Percentiles rank a stretch among this genome's conserved stretches.
These are phyloP conservation scores for Allacma fusca DNA, from an alignment of 2,888 invertebrate species.

Conservation along the genomic window DNA sequence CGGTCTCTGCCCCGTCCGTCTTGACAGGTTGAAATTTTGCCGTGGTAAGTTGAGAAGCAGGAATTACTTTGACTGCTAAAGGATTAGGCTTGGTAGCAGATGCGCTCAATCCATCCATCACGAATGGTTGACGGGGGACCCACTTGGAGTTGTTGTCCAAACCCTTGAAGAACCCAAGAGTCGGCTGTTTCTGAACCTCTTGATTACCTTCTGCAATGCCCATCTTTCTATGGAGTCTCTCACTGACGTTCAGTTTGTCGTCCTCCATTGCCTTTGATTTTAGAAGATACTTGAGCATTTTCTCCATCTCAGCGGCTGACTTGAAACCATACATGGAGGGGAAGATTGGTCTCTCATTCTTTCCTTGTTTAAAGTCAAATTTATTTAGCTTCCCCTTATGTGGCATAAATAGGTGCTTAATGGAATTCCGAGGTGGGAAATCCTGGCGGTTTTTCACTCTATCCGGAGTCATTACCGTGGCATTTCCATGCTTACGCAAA, in stretches of 20 bases:
- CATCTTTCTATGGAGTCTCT: not conserved
- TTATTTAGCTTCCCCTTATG: not conserved
- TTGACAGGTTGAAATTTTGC: conserved; percentile 9
- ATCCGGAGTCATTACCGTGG: not conserved
- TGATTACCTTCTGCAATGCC: not conserved
- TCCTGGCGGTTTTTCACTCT: conserved; percentile 12
- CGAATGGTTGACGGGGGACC: conserved; percentile 16
- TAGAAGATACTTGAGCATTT: conserved; percentile 25
- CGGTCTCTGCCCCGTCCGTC: not conserved
- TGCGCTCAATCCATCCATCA: conserved; percentile 5
- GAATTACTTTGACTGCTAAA: conserved; percentile 28
- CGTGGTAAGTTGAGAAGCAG: conserved; percentile 26
- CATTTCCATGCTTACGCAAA: not conserved
- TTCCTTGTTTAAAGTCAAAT: not conserved
- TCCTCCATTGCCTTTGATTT: conserved; percentile 27
- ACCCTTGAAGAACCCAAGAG: not conserved
- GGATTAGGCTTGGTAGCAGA: conserved; percentile 12
- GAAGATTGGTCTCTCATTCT: conserved; percentile 14
- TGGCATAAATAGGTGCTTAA: not conserved
- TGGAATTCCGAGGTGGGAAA: not conserved
- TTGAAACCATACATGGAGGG: conserved; percentile 29
- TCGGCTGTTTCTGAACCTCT: not conserved
- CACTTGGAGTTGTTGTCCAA: not conserved
- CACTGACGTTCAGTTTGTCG: not conserved
- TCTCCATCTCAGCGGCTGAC: conserved; percentile 31